Evolutionary conservation across 2,797 vertebrate species (phyloP), one percentile per base, ranked within the genome.

Genomic region (Aulostomus chinensis): DNA sequence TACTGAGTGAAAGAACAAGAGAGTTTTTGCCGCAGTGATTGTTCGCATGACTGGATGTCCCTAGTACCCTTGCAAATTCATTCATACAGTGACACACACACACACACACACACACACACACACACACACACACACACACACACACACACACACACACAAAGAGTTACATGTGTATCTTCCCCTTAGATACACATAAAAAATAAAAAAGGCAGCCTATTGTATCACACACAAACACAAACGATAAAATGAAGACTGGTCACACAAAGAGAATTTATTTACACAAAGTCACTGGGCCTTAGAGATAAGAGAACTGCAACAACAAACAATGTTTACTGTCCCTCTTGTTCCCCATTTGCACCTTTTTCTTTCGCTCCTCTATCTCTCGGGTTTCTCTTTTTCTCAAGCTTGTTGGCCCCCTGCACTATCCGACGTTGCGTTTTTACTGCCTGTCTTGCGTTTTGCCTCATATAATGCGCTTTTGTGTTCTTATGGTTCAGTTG

Each of bases 1-100:
- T 28, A 26, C 12, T 22, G 48, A 48, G 22, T 10, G 34, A 28
- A 32, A 7, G 36, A 47, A 32, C 11, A 16, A 14, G 46, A 16
- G 46, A 52, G 31, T 39, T 68, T 76, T 61, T 81, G 56, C 68
- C 38, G 74, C 78, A 81, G 63, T 45, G 73, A 75, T 55, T 71
- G 66, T 53, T 69, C 14, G 30, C 40, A 50, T 79, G 71, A 75
- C 31, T 42, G 63, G 33, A 6, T 43, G 31, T 78, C 63, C 41
- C 47, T 20, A 7, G 7, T 58, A 52, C 57, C 63, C 55, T 39
- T 14, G 29, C 24, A 36, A 5, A n/a, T n/a, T n/a, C n/a, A 50
- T 32, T 16, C 24, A 5, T 13, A 20, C 30, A 47, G 20, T 34
- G n/a, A 12, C 17, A 31, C 30, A 32, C 30, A n/a, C 30, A 5